Conservation (phyloP, 2,888 invertebrate genomes). For the Caenorhabditis drosophilae region DNA sequence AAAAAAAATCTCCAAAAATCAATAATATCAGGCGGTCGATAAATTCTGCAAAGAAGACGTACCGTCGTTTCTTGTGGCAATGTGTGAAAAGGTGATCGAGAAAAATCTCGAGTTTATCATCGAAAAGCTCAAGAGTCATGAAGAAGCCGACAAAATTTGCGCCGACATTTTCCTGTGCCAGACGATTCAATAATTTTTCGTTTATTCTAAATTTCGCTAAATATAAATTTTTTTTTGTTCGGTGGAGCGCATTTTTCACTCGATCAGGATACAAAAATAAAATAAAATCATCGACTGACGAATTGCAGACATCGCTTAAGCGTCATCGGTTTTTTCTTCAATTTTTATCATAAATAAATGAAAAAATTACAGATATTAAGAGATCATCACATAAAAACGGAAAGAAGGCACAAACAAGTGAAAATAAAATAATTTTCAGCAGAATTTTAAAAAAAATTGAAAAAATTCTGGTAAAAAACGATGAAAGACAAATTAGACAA, state of each 20-base stretch:
- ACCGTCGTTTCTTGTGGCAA: conserved; percentile 29
- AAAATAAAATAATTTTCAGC: background rate
- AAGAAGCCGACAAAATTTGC: conserved; percentile 32
- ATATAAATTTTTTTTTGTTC: background rate
- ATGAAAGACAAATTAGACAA: background rate
- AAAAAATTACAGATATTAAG: background rate
- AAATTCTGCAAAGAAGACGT: conserved; percentile 38
- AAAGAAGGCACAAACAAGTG: conserved; percentile 2
- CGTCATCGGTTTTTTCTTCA: too few relatives aligned
- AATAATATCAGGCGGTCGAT: conserved; percentile 30
- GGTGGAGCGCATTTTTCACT: too few relatives aligned
- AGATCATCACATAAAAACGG: conserved; percentile 8
- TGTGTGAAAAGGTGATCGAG: conserved; percentile 38
- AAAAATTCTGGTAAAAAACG: too few relatives aligned
- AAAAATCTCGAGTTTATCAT: conserved; percentile 34
- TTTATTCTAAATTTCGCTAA: background rate
- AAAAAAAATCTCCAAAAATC: background rate
- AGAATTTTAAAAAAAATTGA: too few relatives aligned
- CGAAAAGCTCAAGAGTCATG: conserved; percentile 36
- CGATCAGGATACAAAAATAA: too few relatives aligned
- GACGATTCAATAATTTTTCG: too few relatives aligned
- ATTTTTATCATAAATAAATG: too few relatives aligned
- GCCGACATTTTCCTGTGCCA: conserved; percentile 29
- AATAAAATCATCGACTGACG: background rate
- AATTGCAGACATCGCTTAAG: too few relatives aligned